These are phyloP conservation scores for Junonia oenone DNA, from an alignment of 2,888 invertebrate genomes.

Conservation along the genomic window DNA sequence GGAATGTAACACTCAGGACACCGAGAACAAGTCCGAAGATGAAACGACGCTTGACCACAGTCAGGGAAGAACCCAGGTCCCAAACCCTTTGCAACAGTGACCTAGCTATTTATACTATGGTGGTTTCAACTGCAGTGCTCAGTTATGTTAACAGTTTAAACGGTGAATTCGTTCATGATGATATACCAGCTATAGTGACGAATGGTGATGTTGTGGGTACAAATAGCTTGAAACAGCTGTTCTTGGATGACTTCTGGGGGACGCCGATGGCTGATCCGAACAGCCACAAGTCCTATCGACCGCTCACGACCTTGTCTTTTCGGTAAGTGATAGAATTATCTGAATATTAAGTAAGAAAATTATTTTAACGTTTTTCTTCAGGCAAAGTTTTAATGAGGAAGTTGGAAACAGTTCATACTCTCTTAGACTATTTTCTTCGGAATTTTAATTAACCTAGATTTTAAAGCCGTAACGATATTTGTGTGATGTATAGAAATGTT, in stretches of 20 bases:
- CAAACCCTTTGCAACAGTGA: conserved; percentile 53
- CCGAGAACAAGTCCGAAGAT: conserved; percentile 54
- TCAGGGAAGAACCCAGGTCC: conserved; percentile 55
- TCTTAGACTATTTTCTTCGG: no score
- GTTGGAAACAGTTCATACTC: no score
- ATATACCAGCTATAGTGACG: conserved; percentile 89
- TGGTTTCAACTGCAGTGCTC: conserved; percentile 83
- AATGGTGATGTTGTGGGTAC: conserved; percentile 89
- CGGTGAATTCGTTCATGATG: conserved; percentile 93
- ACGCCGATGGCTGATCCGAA: conserved; percentile 88
- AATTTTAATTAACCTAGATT: no score
- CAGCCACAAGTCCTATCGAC: conserved; percentile 93
- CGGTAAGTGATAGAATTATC: conserved; percentile 82
- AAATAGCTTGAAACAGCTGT: conserved; percentile 81
- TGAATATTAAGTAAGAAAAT: background rate
- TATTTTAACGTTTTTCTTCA: no score
- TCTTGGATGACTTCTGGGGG: conserved; percentile 93
- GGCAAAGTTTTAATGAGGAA: no score
- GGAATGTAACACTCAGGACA: conserved; percentile 56
- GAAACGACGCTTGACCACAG: conserved; percentile 69
- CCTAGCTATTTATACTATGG: conserved; percentile 81
- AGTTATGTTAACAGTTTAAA: conserved; percentile 87
- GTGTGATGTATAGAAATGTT: no score
- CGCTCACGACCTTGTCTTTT: conserved; percentile 90
- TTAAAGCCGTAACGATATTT: no score